A percentile compares a stretch with the other conserved stretches of the same genome.
Conservation (phyloP, 2,797 vertebrate species). For the Poecilia velifera region DNA sequence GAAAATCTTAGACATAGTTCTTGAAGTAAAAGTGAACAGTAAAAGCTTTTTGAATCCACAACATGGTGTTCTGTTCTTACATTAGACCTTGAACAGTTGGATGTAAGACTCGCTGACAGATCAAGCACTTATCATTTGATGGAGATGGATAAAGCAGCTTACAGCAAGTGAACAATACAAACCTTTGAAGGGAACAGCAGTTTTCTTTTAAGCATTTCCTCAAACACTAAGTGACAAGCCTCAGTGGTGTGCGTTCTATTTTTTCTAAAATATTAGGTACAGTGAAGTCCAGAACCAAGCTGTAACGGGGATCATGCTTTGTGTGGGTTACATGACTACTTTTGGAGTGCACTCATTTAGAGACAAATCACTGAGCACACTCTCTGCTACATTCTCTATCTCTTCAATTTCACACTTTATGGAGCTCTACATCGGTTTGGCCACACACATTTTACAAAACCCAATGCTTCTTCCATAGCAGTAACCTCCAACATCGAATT, state of each 20-base stretch:
- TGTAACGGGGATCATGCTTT: constrained; percentile 43
- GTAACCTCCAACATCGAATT: constrained; percentile 28
- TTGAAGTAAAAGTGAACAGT: constrained; percentile 5
- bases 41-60: neutral
- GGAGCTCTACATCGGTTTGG: constrained; percentile 51
- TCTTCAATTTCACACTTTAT: constrained; percentile 69
- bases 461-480: constrained; percentile 36
- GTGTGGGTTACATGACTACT: constrained; percentile 24
- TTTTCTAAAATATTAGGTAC: constrained; percentile 19
- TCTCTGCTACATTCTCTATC: constrained; percentile 48
- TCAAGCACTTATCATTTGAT: constrained; percentile 56
- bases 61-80: constrained; percentile 27
- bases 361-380: constrained; percentile 43
- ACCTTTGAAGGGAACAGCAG: constrained; percentile 44
- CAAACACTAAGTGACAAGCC: constrained; percentile 36
- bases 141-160: constrained; percentile 58
- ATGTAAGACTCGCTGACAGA: constrained; percentile 36
- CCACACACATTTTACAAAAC: constrained; percentile 32
- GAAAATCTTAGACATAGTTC: constrained; percentile 8
- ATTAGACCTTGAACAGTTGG: constrained; percentile 41
- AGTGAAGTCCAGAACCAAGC: constrained; percentile 2
- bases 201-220: constrained; percentile 34
- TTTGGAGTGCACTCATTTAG: constrained; percentile 43
- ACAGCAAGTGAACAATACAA: constrained; percentile 63
- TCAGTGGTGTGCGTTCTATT: constrained; percentile 8